phyloP scores from a whole-genome alignment of 2,113 vertebrate genomes.

The Reinhardtius hippoglossoides region DNA sequence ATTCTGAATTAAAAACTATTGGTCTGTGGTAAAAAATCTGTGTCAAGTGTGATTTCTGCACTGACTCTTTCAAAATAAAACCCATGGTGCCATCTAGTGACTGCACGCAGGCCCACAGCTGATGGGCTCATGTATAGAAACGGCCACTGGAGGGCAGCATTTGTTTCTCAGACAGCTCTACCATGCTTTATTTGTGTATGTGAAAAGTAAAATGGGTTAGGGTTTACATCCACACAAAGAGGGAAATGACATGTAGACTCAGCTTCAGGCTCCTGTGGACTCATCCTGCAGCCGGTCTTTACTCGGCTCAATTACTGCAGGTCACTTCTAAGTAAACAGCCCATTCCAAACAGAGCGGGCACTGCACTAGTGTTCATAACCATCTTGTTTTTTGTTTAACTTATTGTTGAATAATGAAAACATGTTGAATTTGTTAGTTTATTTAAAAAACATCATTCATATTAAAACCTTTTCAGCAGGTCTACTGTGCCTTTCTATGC shows the following conservation, averaged over 20 bases:
- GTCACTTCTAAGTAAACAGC: too few relatives aligned
- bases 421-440: neutral
- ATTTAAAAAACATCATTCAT: neutral
- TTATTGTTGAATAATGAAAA: too few relatives aligned
- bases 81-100: neutral
- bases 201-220: neutral
- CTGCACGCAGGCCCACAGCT: neutral
- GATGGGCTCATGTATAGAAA: neutral
- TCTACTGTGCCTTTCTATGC: neutral
- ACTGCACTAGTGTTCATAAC: too few relatives aligned
- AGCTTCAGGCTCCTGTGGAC: too few relatives aligned
- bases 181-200: neutral
- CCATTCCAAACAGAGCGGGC: too few relatives aligned
- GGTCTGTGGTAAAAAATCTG: neutral
- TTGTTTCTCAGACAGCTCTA: neutral
- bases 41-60: neutral
- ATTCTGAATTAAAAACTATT: too few relatives aligned
- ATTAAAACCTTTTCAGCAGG: neutral
- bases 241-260: neutral
- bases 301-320: too few relatives aligned
- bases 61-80: neutral
- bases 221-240: neutral
- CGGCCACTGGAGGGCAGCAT: constrained; percentile 23
- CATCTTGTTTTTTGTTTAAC: too few relatives aligned
- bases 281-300: neutral